phyloP scores from a whole-genome alignment of 2,797 vertebrate genomes.

The Carapus acus region DNA sequence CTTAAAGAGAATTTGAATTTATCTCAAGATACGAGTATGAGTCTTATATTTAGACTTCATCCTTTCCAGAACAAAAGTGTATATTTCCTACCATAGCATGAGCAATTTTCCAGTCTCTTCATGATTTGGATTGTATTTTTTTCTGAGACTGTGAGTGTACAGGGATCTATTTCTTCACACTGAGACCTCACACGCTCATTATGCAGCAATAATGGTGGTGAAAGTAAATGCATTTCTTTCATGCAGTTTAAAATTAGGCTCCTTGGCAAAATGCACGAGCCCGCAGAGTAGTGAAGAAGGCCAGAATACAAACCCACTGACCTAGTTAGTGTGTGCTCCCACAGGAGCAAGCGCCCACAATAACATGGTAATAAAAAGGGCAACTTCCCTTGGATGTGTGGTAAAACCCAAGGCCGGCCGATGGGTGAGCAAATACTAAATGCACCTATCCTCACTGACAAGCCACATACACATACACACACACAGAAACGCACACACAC shows the following conservation, averaged over 20 bases:
- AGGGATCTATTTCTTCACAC: too few species aligned
- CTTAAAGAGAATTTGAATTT: too few species aligned
- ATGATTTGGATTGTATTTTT: too few species aligned
- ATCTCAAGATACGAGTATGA: too few species aligned
- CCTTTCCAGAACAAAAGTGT: too few species aligned
- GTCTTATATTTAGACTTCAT: too few species aligned
- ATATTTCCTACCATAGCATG: too few species aligned
- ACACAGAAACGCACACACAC: neutral
- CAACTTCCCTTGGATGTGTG: conserved; percentile 7
- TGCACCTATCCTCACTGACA: neutral
- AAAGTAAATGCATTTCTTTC: conserved; percentile 15
- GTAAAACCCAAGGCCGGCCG: neutral
- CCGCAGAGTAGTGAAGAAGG: conserved; percentile 13
- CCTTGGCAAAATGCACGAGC: conserved; percentile 19
- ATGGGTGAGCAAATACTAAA: neutral
- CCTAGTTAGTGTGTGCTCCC: conserved; percentile 41
- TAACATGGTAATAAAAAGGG: conserved; percentile 34
- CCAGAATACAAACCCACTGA: conserved; percentile 47
- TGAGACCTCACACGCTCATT: too few species aligned
- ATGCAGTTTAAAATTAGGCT: conserved; percentile 12
- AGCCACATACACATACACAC: neutral
- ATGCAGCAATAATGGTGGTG: conserved; percentile 12
- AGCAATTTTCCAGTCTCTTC: too few species aligned
- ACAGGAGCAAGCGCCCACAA: conserved; percentile 25
- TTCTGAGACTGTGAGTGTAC: too few species aligned